A percentile compares a stretch with the other conserved stretches of the same genome.
Conservation (phyloP, 2,113 vertebrate genomes). For the Ramphastos sulfuratus region DNA sequence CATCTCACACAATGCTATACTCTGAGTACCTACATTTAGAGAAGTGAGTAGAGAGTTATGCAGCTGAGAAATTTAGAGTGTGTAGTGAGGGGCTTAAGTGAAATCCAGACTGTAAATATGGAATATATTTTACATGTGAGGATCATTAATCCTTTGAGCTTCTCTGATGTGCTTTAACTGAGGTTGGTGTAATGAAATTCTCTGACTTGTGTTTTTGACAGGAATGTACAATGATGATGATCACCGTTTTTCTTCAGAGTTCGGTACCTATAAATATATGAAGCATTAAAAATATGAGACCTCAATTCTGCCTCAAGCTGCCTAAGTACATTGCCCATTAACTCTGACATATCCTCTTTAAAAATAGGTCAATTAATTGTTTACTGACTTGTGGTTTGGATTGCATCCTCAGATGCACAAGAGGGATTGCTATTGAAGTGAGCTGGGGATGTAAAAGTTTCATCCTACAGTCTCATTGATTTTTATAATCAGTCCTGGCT, state of each 20-base stretch:
- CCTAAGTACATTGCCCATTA: constrained; percentile 23
- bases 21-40: not conserved
- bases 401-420: not conserved
- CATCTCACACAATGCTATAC: not conserved
- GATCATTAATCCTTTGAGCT: not conserved
- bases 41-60: not conserved
- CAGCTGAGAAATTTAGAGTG: not conserved
- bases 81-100: not conserved
- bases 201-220: constrained; percentile 33
- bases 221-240: constrained; percentile 15
- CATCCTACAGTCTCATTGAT: not conserved
- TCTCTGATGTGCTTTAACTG: constrained; percentile 36
- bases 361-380: constrained; percentile 31
- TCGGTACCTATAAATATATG: constrained; percentile 34
- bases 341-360: not conserved
- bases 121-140: constrained; percentile 33
- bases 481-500: not conserved
- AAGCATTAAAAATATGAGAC: constrained; percentile 56
- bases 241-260: constrained; percentile 21
- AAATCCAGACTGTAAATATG: constrained; percentile 40
- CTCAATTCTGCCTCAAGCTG: constrained; percentile 39
- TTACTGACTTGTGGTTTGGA: constrained; percentile 14
- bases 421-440: not conserved
- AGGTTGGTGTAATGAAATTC: constrained; percentile 5
- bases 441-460: not conserved